Percentiles rank a stretch among this genome's conserved stretches.
These are phyloP conservation scores for Anseranas semipalmata DNA, from an alignment of 2,113 vertebrate species.

Conservation along the genomic window DNA sequence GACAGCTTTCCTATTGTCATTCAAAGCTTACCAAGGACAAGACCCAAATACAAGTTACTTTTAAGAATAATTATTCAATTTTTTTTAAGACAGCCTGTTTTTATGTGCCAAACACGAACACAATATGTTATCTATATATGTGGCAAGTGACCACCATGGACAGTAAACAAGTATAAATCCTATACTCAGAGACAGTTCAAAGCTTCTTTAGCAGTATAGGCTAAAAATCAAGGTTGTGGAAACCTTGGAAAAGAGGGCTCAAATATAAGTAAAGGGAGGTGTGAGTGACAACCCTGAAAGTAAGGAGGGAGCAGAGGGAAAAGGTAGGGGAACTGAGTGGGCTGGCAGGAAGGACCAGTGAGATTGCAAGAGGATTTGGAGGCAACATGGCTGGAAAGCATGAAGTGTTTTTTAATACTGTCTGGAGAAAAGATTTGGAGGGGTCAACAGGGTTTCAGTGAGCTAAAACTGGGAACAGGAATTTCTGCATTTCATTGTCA, in stretches of 20 bases:
- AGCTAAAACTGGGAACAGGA: neutral
- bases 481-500: neutral
- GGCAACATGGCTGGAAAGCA: neutral
- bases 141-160: neutral
- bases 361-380: neutral
- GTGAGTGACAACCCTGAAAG: neutral
- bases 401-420: neutral
- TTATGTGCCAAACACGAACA: neutral
- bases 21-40: slow-evolving; percentile 51
- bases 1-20: slow-evolving; percentile 60
- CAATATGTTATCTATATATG: neutral
- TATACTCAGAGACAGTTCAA: neutral
- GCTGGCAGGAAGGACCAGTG: neutral
- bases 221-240: neutral
- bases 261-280: neutral
- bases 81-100: neutral
- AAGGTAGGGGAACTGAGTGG: neutral
- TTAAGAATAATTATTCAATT: neutral
- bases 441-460: neutral
- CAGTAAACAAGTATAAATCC: neutral
- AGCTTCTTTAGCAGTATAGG: neutral
- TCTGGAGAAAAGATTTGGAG: neutral
- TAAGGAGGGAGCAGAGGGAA: neutral
- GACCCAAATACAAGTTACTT: slow-evolving; percentile 1
- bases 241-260: neutral